phyloP scores from a whole-genome alignment of 92 coral and sea anemone genomes.

The Palythoa grandiflora region DNA sequence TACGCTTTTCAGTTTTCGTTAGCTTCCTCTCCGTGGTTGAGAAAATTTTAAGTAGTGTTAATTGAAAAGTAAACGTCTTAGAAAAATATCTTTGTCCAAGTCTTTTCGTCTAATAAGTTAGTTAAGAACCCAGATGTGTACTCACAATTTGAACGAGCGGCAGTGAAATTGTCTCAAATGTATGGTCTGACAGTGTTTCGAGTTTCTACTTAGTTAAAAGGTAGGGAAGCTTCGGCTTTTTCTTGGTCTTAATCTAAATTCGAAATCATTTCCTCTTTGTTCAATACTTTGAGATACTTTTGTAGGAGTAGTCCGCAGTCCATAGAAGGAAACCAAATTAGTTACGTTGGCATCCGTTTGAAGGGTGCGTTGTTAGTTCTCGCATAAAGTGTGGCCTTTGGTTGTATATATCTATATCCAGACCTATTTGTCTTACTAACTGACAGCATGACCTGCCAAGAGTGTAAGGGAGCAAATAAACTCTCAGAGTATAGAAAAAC shows the following conservation, averaged over 20 bases:
- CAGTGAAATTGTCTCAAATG: no score
- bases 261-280: neutral
- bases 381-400: conserved; percentile 13
- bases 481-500: conserved; percentile 21
- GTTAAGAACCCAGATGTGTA: neutral
- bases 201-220: no score
- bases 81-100: neutral
- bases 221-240: neutral
- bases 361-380: conserved; percentile 6
- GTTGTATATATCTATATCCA: conserved; percentile 20
- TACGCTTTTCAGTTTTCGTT: neutral
- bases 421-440: conserved; percentile 54
- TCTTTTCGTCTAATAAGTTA: neutral
- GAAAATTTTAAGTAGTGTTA: conserved; percentile 34
- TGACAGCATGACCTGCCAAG: conserved; percentile 58
- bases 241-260: no score
- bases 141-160: neutral
- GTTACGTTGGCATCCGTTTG: conserved; percentile 31
- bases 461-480: conserved; percentile 21
- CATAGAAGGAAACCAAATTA: neutral
- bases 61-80: conserved; percentile 38
- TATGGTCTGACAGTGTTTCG: no score
- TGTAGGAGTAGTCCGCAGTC: neutral
- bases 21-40: conserved; percentile 12
- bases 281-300: neutral